These are phyloP conservation scores for Thaumetopoea pityocampa DNA, from an alignment of 1,140 invertebrate species.

Conservation along the genomic window DNA sequence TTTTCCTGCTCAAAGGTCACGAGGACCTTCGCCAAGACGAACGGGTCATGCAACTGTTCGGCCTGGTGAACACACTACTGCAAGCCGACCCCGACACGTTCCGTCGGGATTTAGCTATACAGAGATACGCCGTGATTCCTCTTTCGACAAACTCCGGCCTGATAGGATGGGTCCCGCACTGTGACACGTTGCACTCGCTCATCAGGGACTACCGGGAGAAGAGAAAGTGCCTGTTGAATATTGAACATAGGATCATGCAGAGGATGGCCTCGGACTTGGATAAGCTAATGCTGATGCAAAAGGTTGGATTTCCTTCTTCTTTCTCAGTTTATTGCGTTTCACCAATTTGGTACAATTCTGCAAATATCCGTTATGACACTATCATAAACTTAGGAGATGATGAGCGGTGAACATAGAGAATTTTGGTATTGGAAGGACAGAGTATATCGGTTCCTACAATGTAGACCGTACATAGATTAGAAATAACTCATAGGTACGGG, in stretches of 20 bases:
- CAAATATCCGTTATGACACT: neutral
- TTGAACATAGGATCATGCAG: conserved; percentile 98
- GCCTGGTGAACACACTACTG: conserved; percentile 88
- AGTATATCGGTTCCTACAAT: too few relatives aligned
- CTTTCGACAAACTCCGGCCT: conserved; percentile 98
- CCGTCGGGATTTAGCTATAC: conserved; percentile 81
- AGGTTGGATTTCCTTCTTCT: conserved; percentile 63
- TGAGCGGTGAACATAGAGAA: too few relatives aligned
- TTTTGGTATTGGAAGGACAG: too few relatives aligned
- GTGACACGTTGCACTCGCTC: conserved; percentile 89
- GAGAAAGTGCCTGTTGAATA: conserved; percentile 97
- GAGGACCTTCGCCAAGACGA: conserved; percentile 92
- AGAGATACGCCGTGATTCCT: conserved; percentile 94
- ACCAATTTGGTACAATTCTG: too few relatives aligned
- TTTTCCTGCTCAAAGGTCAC: conserved; percentile 98
- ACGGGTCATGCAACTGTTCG: conserved; percentile 92
- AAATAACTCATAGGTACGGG: too few relatives aligned
- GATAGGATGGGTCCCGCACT: conserved; percentile 96
- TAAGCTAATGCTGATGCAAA: conserved; percentile 97
- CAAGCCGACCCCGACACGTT: conserved; percentile 85
- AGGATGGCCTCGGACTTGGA: conserved; percentile 98
- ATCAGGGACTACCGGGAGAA: conserved; percentile 99
- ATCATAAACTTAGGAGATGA: too few relatives aligned
- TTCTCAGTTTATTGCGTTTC: neutral
- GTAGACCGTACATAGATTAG: too few relatives aligned